Base-by-base conservation (phyloP, 2,797 vertebrate species). In the Ptychobarbus kaznakovi region DNA sequence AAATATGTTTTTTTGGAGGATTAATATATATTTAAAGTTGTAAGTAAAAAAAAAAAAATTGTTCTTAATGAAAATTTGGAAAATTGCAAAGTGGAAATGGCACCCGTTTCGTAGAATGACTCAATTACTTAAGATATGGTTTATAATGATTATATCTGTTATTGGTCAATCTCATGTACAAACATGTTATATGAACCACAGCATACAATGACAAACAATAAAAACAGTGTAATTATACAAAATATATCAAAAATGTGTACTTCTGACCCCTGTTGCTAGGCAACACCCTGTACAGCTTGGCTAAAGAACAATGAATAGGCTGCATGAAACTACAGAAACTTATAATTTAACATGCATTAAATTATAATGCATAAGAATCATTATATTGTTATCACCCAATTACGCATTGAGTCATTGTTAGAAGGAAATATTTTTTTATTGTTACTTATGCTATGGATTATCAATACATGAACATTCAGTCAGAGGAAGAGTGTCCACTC, bases 401-500 rank as follows among this genome's bases (percentile, higher is more conserved):
- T 61, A 61, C 56, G 8, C 56, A 61, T 2, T 61, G 58, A 63
- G 61, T 63, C 61, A 63, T 63, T 28, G 61, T 63, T n/a, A n/a
- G 58, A 61, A 25, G 25, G 25, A 63, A 63, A 28, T 63, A n/a
- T 1, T 3, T 28, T 63, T 63, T 15, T 63, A 63, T 63, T 63
- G 12, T 28, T 63, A 15, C 25, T 63, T 15, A 63, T 63, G 61
- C 25, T 63, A 63, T 63, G 61, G 61, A 63, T 28, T 28, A 63
- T 28, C 61, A 63, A 28, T 63, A 63, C 25, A 63, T 28, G 25
- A 12, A 63, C 61, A 63, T 63, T 28, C 25, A 63, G 25, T 63
- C 61, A 63, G 58, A 61, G 61, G 61, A 63, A 63, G 61, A 28
- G 12, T 63, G 61, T 63, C 61, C n/a, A n/a, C n/a, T n/a, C n/a